phyloP scores from a whole-genome alignment of 2,113 vertebrate genomes.

The Propithecus coquereli region DNA sequence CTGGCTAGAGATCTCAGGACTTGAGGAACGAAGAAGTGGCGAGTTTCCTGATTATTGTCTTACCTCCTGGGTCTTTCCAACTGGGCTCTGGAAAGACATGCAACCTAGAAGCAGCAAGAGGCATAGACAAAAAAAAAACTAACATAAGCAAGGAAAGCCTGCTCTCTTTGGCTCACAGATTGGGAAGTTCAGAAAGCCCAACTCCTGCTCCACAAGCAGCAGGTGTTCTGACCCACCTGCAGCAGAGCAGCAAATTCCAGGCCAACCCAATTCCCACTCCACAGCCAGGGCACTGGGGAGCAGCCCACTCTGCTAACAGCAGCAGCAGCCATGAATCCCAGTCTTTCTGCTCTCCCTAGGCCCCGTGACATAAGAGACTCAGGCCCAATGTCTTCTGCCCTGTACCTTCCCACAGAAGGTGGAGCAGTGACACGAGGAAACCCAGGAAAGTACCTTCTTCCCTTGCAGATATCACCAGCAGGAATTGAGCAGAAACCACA shows the following conservation, averaged over 20 bases:
- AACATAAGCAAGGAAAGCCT: not conserved
- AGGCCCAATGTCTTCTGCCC: not conserved
- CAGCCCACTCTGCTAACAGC: not conserved
- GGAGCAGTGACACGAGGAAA: not conserved
- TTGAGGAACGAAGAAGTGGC: not conserved
- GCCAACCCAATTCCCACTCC: accelerated
- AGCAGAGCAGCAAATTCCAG: not conserved
- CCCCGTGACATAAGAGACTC: not conserved
- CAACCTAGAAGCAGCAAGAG: not conserved
- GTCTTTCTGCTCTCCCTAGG: not conserved
- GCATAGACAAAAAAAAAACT: not conserved
- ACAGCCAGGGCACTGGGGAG: no score
- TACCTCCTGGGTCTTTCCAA: no score
- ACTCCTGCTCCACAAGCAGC: not conserved
- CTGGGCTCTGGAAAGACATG: not conserved
- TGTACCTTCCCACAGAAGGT: not conserved
- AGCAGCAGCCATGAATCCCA: not conserved
- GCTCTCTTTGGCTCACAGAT: not conserved
- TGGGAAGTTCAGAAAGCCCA: not conserved
- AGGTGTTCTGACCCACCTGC: not conserved
- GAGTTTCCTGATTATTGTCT: not conserved
- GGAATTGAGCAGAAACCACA: not conserved
- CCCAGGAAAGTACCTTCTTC: not conserved
- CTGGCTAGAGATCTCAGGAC: no score
- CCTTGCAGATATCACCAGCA: not conserved